A percentile compares a stretch with the other conserved stretches of the same genome.
Evolutionary conservation across 2,797 vertebrate species (phyloP).

Genomic region (Odontamblyopus rebecca): DNA sequence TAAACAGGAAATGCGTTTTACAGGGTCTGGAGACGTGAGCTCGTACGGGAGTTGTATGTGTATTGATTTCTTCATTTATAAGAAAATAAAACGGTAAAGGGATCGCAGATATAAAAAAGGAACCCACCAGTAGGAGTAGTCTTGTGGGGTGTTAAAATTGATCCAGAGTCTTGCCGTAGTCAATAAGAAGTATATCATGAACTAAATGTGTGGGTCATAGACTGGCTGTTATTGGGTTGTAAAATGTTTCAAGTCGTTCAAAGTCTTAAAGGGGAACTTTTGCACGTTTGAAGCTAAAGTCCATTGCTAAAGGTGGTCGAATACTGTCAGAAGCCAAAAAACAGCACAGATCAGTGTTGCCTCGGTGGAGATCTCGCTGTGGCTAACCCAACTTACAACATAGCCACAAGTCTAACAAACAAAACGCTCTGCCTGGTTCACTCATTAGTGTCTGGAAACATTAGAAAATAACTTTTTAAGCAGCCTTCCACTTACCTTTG

Average conservation of each 20-base stretch:
- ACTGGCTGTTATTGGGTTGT: not conserved
- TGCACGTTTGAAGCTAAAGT: too few species aligned
- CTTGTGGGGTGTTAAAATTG: not conserved
- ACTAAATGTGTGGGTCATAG: not conserved
- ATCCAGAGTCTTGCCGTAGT: not conserved
- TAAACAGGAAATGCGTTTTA: constrained; percentile 37
- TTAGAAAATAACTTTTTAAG: too few species aligned
- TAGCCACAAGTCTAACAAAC: too few species aligned
- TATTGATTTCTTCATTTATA: constrained; percentile 41
- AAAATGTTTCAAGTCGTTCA: not conserved
- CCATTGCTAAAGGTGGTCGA: too few species aligned
- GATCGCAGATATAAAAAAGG: constrained; percentile 25
- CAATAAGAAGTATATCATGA: not conserved
- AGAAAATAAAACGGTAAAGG: constrained; percentile 5
- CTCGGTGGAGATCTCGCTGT: too few species aligned
- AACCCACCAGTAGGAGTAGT: constrained; percentile 16
- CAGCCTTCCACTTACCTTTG: too few species aligned
- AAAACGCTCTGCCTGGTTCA: too few species aligned
- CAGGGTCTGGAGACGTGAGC: constrained; percentile 25
- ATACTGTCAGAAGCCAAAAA: too few species aligned
- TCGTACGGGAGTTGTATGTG: constrained; percentile 28
- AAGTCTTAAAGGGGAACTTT: not conserved
- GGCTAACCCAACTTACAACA: too few species aligned
- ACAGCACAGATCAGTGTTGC: too few species aligned
- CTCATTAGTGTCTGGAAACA: too few species aligned